Percentiles rank a stretch among this genome's conserved stretches.
Evolutionary conservation across 2,113 vertebrate genomes (phyloP).

Genomic region (Microtus ochrogaster): DNA sequence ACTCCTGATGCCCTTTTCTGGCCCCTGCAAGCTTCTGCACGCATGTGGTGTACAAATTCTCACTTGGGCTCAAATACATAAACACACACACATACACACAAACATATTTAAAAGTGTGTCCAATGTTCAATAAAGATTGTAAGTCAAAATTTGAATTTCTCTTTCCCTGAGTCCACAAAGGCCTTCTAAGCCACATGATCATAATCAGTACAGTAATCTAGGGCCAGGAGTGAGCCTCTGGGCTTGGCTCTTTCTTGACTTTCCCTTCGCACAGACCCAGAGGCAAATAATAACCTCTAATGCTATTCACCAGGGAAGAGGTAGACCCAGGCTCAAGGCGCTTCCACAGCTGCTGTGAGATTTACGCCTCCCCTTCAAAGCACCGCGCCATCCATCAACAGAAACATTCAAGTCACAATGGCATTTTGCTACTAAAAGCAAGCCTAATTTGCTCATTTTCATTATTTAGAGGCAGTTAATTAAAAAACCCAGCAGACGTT

Average conservation of each 20-base stretch:
- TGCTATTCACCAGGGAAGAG: not conserved
- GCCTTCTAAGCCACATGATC: not conserved
- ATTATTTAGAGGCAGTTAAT: constrained; percentile 80
- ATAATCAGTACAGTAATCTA: not conserved
- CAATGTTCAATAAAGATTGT: not conserved
- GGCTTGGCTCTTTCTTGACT: not conserved
- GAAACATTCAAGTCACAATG: constrained; percentile 45
- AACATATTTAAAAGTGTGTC: not conserved
- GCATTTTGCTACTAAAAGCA: constrained; percentile 51
- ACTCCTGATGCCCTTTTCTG: not conserved
- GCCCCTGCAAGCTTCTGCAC: not conserved
- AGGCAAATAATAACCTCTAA: not conserved
- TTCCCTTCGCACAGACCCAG: not conserved
- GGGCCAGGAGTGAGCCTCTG: not conserved
- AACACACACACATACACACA: too few relatives aligned
- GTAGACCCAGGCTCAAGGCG: not conserved
- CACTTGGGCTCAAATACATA: not conserved
- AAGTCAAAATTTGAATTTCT: not conserved
- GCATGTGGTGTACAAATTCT: not conserved
- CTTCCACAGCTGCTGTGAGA: not conserved
- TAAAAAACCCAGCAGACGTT: constrained; percentile 67
- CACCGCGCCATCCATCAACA: not conserved
- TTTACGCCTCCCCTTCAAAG: not conserved
- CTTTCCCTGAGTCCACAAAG: not conserved
- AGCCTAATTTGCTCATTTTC: constrained; percentile 72